Evolutionary conservation across 2,888 invertebrate genomes (phyloP).

Genomic region (Perizoma affinitatum): DNA sequence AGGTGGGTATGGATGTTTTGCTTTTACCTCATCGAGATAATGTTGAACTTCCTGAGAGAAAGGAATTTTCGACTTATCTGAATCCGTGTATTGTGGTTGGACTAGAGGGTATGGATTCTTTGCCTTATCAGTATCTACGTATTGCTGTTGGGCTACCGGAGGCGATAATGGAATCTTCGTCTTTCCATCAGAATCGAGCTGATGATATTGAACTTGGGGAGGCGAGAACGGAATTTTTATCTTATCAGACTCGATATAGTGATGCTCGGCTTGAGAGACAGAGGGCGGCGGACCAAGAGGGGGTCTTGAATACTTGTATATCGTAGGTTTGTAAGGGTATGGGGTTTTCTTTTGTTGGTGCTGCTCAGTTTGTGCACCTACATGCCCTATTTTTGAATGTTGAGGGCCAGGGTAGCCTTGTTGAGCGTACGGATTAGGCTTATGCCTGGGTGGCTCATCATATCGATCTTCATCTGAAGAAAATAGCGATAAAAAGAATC

Average conservation of each 20-base stretch:
- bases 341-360: constrained; percentile 61
- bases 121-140: constrained; percentile 13
- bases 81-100: constrained; percentile 7
- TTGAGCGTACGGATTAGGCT: constrained; percentile 47
- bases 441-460: constrained; percentile 52
- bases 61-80: constrained; percentile 16
- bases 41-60: constrained; percentile 26
- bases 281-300: constrained; percentile 54
- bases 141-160: constrained; percentile 7
- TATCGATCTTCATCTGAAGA: constrained; percentile 62
- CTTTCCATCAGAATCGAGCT: constrained; percentile 15
- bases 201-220: constrained; percentile 17
- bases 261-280: constrained; percentile 46
- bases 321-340: constrained; percentile 55
- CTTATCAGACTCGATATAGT: constrained; percentile 51
- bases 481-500: constrained; percentile 72
- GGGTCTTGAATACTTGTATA: constrained; percentile 58
- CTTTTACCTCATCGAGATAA: constrained; percentile 23
- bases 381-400: constrained; percentile 60
- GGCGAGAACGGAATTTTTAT: constrained; percentile 22
- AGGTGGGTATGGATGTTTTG: constrained; percentile 18
- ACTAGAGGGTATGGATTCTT: constrained; percentile 13
- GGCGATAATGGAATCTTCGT: constrained; percentile 12
- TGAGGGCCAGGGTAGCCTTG: constrained; percentile 51
- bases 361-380: constrained; percentile 50